Conservation (phyloP, 2,113 vertebrate genomes). For the Zootoca vivipara region DNA sequence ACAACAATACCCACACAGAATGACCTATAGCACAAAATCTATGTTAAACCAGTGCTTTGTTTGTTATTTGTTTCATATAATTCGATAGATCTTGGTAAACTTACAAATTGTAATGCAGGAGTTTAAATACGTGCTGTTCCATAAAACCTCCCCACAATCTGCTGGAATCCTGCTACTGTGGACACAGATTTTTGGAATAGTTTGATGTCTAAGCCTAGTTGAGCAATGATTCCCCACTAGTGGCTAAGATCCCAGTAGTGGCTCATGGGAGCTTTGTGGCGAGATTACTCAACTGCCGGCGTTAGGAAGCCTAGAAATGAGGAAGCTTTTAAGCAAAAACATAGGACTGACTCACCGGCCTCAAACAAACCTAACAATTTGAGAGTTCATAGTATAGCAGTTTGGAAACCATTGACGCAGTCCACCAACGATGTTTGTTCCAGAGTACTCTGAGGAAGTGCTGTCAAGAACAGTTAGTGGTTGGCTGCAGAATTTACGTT, state of each 20-base stretch:
- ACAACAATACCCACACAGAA: neutral
- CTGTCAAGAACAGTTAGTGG: neutral
- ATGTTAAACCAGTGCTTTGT: neutral
- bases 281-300: neutral
- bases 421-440: neutral
- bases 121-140: neutral
- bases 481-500: neutral
- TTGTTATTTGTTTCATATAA: neutral
- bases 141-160: neutral
- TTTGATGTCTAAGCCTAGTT: neutral
- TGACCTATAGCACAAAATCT: neutral
- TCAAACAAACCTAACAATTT: neutral
- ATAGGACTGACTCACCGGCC: neutral
- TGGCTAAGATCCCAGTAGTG: neutral
- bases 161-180: rapidly evolving
- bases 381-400: neutral
- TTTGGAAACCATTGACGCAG: neutral
- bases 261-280: neutral
- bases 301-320: neutral
- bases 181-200: rapidly evolving
- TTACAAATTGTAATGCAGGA: neutral
- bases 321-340: neutral
- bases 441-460: neutral
- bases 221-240: neutral
- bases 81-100: neutral